Conservation (phyloP, 2,797 vertebrate species). For the Harpagifer antarcticus region DNA sequence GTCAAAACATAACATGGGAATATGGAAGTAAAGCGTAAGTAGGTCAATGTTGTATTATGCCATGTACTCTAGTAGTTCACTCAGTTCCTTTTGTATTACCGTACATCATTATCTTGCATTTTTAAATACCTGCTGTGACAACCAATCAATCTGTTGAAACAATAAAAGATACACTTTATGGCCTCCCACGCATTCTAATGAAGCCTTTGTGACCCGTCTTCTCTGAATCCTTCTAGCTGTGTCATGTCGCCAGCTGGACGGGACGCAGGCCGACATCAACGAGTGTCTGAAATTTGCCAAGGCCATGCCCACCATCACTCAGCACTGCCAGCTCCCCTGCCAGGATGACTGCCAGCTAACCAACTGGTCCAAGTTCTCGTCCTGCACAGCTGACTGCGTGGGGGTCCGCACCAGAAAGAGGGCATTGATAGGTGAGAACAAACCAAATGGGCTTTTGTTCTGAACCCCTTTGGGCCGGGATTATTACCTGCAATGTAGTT, state of each 20-base stretch:
- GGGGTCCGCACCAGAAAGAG: constrained; percentile 96
- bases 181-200: constrained; percentile 7
- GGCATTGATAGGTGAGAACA: constrained; percentile 90
- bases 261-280: constrained; percentile 89
- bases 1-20: neutral
- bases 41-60: neutral
- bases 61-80: neutral
- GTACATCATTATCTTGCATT: neutral
- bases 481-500: constrained; percentile 30
- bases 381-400: constrained; percentile 95
- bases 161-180: constrained; percentile 25
- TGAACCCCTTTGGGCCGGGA: constrained; percentile 8
- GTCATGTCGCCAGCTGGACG: constrained; percentile 96
- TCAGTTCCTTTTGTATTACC: constrained; percentile 3
- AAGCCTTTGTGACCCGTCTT: constrained; percentile 28
- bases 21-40: neutral
- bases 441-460: constrained; percentile 17
- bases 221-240: constrained; percentile 87
- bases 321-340: constrained; percentile 95
- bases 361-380: constrained; percentile 97
- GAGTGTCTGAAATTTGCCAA: constrained; percentile 91
- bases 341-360: constrained; percentile 98
- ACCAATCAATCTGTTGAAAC: constrained; percentile 10
- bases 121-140: neutral
- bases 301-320: constrained; percentile 91